Base-by-base conservation (phyloP, 2,113 vertebrate species). In the Globicephala melas region DNA sequence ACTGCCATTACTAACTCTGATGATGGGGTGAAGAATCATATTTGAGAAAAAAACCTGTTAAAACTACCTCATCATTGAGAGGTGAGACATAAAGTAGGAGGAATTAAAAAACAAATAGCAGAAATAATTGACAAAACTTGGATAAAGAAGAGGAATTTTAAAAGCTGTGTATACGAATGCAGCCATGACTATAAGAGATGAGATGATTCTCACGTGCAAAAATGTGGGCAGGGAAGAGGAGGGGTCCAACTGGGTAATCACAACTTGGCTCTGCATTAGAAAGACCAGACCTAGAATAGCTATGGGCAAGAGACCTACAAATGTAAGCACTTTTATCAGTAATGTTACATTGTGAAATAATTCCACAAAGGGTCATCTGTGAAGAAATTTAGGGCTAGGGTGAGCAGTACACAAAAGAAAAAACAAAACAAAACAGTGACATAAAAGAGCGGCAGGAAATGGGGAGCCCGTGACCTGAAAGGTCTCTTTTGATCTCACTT, bases 401-500 rank as follows among this genome's bases (percentile, higher is more conserved):
- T 77, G 20, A 88, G 26, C 31, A 36, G 44, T 28, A 10, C 18
- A 55, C 0, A 1, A 87, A 53, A 44, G 21, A 33, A 20, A 58
- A 60, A 74, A 84, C 8, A 58, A 68, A 60, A 33, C 20, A 50
- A n/a, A 93, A 85, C 8, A 70, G 25, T 36, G 25, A 33, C n/a
- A 11, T 31, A 23, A 36, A 91, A 53, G 63, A 93, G 6, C 4
- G 2, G 20, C 89, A 84, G 87, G 65, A 93, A 83, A 23, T 14
- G 6, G 38, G 65, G 8, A 79, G 4, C 11, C 5, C 0, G 31
- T 41, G 55, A 81, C 71, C 63, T 4, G 9, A 85, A 89, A 93
- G 50, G 25, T 92, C 33, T 94, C 80, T 44, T 92, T 94, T 93
- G 91, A 94, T 90, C 77, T 94, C 65, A 76, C 81, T 91, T 89